Conservation (phyloP, 2,888 invertebrate species). For the Nomada lathburiana region DNA sequence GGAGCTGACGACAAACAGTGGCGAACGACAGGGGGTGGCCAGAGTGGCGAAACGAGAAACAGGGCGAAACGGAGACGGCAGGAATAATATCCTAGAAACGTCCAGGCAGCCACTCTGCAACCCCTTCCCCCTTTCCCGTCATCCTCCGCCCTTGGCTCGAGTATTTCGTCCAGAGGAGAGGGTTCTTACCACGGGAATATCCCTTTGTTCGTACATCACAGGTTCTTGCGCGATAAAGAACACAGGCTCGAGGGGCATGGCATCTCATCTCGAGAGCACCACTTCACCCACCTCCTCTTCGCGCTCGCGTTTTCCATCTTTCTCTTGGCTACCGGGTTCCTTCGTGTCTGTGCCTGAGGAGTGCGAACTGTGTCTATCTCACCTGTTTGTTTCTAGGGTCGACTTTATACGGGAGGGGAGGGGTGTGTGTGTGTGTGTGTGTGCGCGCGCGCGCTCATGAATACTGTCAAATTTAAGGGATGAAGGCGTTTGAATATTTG, state of each 20-base stretch:
- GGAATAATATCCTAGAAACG: slow-evolving; percentile 54
- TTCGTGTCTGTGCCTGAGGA: background rate
- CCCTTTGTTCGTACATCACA: slow-evolving; percentile 74
- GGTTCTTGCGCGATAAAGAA: slow-evolving; percentile 73
- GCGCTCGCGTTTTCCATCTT: slow-evolving; percentile 7
- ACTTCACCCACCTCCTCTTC: slow-evolving; percentile 35
- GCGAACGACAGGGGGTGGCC: background rate
- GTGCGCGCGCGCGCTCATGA: no score
- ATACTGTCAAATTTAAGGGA: background rate
- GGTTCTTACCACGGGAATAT: slow-evolving; percentile 62
- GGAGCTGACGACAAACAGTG: background rate
- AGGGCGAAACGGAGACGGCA: slow-evolving; percentile 46
- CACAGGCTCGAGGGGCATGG: slow-evolving; percentile 60
- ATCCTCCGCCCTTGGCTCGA: slow-evolving; percentile 45
- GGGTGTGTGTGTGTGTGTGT: no score
- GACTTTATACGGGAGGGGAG: slow-evolving; percentile 1
- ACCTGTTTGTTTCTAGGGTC: slow-evolving; percentile 25
- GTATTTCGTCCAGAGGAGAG: slow-evolving; percentile 59
- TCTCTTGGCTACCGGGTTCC: background rate
- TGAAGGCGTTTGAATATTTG: no score
- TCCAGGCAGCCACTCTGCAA: slow-evolving; percentile 27
- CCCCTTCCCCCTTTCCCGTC: slow-evolving; percentile 24
- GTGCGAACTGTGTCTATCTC: background rate
- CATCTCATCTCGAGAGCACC: slow-evolving; percentile 57
- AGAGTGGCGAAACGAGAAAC: slow-evolving; percentile 42